Base-by-base conservation (phyloP, 2,113 vertebrate genomes). In the Lamprotornis superbus region DNA sequence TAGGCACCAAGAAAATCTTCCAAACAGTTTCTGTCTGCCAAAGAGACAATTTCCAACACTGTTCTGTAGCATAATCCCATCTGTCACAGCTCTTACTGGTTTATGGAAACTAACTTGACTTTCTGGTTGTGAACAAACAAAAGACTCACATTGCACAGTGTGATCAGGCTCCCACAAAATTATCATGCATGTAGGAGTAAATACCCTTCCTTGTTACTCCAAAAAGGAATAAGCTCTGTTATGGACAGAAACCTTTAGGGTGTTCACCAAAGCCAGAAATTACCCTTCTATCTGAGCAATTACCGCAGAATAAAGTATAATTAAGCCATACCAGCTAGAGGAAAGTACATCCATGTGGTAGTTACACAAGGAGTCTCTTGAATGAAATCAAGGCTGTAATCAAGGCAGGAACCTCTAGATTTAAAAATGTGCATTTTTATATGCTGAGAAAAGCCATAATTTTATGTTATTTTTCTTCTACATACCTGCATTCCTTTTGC, bases 21-120 rank as follows among this genome's bases (percentile, higher is more conserved):
- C 89, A 93, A 42, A 52, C 30, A 52, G 56, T 89, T 97, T 96
- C 64, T 83, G 37, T 90, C 65, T 95, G 76, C 52, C 80, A 91
- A 81, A 64, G 67, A 89, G 31, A 85, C 59, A 35, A 37, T 96
- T 97, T 94, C 80, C 96, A 93, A 84, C 65, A 49, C 50, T 10
- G 5, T 40, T 92, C 50, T 19, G 6, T 82, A 96, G 69, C 89
- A 35, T 68, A 92, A 71, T 77, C 70, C 77, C 1, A 1, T 95
- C 83, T 88, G 55, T 95, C 83, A 74, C 35, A 88, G 75, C 64
- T 91, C 44, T 90, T 74, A 35, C n/a, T 95, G 60, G 23, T 85
- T 85, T 95, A 64, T 47, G 79, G 57, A 76, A 94, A 79, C 56
- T 64, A 70, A 82, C 42, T 71, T n/a, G 61, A 39, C 76, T 90